Conservation (phyloP, 2,888 invertebrate species). For the Euclidia mi region DNA sequence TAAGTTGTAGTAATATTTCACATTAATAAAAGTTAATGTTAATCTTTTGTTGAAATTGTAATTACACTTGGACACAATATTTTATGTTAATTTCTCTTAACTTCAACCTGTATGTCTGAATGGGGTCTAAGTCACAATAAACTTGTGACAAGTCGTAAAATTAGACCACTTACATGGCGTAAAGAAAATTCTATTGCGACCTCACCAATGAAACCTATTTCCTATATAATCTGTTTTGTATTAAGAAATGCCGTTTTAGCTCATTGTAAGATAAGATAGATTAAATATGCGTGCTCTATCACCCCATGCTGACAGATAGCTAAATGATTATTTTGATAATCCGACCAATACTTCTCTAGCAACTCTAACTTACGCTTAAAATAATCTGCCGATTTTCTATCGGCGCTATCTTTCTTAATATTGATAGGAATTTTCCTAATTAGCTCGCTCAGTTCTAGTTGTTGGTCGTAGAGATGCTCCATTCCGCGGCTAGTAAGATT, state of each 20-base stretch:
- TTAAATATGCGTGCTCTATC: too few relatives aligned
- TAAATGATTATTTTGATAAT: too few relatives aligned
- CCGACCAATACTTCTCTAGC: too few relatives aligned
- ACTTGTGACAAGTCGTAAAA: conserved; percentile 31
- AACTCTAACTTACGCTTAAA: too few relatives aligned
- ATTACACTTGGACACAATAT: conserved; percentile 33
- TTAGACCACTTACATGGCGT: conserved; percentile 34
- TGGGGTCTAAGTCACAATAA: conserved; percentile 37
- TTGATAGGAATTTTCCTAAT: too few relatives aligned
- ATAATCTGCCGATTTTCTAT: too few relatives aligned
- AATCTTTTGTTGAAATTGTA: conserved; percentile 26
- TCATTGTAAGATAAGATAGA: neutral
- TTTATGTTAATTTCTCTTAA: conserved; percentile 31
- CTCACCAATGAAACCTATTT: neutral
- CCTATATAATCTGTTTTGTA: neutral
- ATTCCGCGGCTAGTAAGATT: too few relatives aligned
- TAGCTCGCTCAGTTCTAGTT: too few relatives aligned
- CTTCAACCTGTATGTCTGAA: conserved; percentile 28
- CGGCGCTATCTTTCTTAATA: too few relatives aligned
- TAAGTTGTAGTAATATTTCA: neutral
- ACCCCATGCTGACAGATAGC: too few relatives aligned
- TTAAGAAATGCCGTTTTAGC: too few relatives aligned
- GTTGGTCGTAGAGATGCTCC: too few relatives aligned
- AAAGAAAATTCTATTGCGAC: conserved; percentile 26
- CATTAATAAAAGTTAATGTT: conserved; percentile 2